Conservation (phyloP, 2,113 vertebrate genomes). For the Sceloporus tristichus region DNA sequence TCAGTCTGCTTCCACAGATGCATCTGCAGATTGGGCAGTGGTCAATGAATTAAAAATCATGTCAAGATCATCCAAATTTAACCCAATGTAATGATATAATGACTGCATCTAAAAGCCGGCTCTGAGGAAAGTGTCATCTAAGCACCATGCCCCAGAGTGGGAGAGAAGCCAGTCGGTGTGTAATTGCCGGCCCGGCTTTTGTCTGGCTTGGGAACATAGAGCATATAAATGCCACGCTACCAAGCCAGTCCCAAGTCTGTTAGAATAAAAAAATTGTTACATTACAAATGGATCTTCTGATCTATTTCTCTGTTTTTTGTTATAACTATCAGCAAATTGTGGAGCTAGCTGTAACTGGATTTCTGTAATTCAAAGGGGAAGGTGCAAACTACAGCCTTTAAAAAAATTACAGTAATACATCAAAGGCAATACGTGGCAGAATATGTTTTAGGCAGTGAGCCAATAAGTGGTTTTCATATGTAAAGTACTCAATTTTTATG, state of each 20-base stretch:
- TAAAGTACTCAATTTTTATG: conserved; percentile 42
- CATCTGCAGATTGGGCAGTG: not conserved
- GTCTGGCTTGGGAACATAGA: too few species aligned
- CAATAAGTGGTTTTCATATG: conserved; percentile 59
- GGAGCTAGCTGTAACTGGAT: conserved; percentile 65
- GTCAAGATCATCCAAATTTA: not conserved
- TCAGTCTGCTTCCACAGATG: too few species aligned
- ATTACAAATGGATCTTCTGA: conserved; percentile 63
- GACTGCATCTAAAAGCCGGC: not conserved
- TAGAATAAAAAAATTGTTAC: conserved; percentile 52
- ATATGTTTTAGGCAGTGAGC: conserved; percentile 55
- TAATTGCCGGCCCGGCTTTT: too few species aligned
- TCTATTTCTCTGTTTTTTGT: conserved; percentile 67
- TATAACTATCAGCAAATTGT: conserved; percentile 70
- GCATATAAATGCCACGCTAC: too few species aligned
- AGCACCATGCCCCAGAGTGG: too few species aligned
- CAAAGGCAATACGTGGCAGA: conserved; percentile 58
- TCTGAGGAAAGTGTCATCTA: too few species aligned
- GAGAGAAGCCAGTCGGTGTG: too few species aligned
- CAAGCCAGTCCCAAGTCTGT: not conserved
- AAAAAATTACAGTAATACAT: conserved; percentile 72
- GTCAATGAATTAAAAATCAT: not conserved
- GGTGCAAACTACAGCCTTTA: conserved; percentile 65
- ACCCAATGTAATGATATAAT: not conserved
- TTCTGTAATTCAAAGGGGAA: conserved; percentile 70